Percentiles rank a stretch among this genome's conserved stretches.
These are phyloP conservation scores for Rhombomys opimus DNA, from an alignment of 2,113 vertebrate species.

Conservation along the genomic window DNA sequence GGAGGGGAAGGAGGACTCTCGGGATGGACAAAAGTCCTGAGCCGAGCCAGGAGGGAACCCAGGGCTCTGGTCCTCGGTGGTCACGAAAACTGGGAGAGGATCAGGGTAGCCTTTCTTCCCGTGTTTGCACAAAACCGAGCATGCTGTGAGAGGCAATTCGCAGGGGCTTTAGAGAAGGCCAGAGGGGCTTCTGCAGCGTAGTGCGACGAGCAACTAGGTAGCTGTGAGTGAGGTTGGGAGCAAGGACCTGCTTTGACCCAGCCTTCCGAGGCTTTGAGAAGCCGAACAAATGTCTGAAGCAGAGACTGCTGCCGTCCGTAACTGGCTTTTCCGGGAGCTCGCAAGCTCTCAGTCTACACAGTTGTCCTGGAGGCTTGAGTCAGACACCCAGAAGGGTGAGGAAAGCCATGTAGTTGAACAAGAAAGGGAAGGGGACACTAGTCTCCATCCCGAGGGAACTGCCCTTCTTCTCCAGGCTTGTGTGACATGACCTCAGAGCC, in stretches of 20 bases:
- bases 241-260: neutral
- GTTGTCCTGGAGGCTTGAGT: neutral
- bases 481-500: neutral
- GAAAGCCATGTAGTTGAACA: too few relatives aligned
- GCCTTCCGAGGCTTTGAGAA: rapidly evolving
- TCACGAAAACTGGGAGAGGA: neutral
- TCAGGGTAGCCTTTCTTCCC: neutral
- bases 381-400: neutral
- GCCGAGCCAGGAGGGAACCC: neutral
- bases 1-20: too few relatives aligned
- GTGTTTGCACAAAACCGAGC: neutral
- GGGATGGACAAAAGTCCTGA: neutral
- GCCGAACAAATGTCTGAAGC: neutral
- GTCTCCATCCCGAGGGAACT: neutral
- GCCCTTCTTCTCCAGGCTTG: neutral
- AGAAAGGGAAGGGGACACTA: neutral
- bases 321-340: neutral
- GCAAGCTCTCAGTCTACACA: rapidly evolving
- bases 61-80: neutral
- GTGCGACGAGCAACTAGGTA: neutral
- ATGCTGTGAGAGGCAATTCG: neutral
- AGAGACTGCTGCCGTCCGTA: rapidly evolving
- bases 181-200: neutral
- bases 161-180: neutral
- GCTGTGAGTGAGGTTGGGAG: neutral